Percentiles rank a stretch among this genome's conserved stretches.
These are phyloP conservation scores for Cataglyphis rosenhaueri DNA, from an alignment of 2,888 invertebrate genomes.

Conservation along the genomic window DNA sequence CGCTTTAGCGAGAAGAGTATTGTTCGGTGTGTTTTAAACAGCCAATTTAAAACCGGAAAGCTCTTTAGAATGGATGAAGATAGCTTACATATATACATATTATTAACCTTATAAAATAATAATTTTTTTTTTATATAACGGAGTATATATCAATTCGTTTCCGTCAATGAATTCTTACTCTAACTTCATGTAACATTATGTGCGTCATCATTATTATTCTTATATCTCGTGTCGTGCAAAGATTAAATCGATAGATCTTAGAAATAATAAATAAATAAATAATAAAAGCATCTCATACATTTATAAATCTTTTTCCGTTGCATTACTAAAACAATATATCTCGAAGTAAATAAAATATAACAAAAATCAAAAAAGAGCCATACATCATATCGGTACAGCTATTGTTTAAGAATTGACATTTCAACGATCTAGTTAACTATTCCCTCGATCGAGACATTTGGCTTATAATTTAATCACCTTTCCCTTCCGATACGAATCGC, in stretches of 20 bases:
- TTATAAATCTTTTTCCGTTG: background rate
- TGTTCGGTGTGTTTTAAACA: background rate
- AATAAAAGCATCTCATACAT: background rate
- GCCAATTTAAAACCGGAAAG: background rate
- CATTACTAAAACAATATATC: background rate
- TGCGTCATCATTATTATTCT: background rate
- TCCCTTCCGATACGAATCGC: slow-evolving; percentile 55
- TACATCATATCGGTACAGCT: background rate
- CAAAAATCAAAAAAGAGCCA: background rate
- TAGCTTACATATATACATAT: background rate
- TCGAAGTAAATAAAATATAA: background rate
- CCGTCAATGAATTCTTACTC: background rate
- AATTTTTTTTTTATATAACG: background rate
- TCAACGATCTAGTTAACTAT: slow-evolving; percentile 1
- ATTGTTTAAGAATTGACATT: slow-evolving; percentile 8
- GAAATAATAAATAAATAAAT: background rate
- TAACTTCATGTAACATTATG: background rate
- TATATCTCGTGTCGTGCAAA: background rate
- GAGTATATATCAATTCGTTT: background rate
- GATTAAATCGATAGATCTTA: background rate
- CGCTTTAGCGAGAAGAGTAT: background rate
- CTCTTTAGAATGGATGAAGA: background rate
- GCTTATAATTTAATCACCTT: slow-evolving; percentile 61
- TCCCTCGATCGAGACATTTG: background rate
- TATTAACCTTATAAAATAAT: background rate